phyloP scores from a whole-genome alignment of 1,140 invertebrate genomes.

The Drosophila bifasciata region DNA sequence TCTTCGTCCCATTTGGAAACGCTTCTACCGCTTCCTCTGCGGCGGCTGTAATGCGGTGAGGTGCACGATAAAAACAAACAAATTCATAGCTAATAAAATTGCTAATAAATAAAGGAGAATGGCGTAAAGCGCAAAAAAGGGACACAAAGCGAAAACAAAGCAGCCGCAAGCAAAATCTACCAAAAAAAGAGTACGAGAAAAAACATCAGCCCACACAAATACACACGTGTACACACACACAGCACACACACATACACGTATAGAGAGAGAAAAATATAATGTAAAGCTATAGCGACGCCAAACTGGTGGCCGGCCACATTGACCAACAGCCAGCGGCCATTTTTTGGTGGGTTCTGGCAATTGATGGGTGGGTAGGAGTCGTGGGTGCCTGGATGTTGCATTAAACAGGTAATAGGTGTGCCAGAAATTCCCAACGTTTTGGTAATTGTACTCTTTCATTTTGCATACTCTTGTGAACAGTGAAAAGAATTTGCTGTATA shows the following conservation, averaged over 20 bases:
- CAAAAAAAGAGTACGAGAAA: conserved; percentile 34
- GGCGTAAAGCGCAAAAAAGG: conserved; percentile 77
- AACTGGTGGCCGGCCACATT: conserved; percentile 77
- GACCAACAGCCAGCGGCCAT: conserved; percentile 76
- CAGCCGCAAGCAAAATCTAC: conserved; percentile 64
- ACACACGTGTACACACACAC: conserved; percentile 6
- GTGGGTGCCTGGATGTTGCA: conserved; percentile 28
- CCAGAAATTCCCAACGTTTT: conserved; percentile 51
- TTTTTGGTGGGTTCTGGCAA: conserved; percentile 42
- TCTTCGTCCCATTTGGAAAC: not conserved
- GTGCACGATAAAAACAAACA: conserved; percentile 80
- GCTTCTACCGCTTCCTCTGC: conserved; percentile 21
- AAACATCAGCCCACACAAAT: conserved; percentile 22
- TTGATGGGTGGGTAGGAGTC: conserved; percentile 1
- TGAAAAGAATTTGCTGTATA: too few relatives aligned
- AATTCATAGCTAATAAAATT: conserved; percentile 83
- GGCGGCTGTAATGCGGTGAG: conserved; percentile 51
- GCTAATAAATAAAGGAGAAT: conserved; percentile 83
- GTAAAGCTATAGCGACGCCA: conserved; percentile 64
- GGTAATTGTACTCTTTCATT: not conserved
- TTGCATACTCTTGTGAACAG: too few relatives aligned
- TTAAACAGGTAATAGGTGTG: conserved; percentile 43
- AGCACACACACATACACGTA: conserved; percentile 3
- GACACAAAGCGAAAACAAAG: conserved; percentile 75
- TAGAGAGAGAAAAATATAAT: conserved; percentile 51